Evolutionary conservation across 2,113 vertebrate genomes (phyloP).

Genomic region (Hystrix cristata): DNA sequence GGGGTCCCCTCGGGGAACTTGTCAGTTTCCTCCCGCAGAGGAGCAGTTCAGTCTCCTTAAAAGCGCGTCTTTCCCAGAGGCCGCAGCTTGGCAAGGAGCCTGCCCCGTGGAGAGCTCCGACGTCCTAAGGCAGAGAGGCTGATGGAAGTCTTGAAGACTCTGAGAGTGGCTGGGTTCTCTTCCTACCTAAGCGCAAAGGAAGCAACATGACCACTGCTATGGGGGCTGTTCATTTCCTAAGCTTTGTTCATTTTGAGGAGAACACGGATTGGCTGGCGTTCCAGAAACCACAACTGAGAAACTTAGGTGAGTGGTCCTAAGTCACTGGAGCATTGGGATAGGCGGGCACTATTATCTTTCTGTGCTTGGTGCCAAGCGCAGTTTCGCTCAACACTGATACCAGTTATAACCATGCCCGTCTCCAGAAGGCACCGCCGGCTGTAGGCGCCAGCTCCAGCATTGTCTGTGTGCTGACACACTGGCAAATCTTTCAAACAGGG

Average conservation of each 20-base stretch:
- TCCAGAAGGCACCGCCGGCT: not conserved
- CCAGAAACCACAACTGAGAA: constrained; percentile 36
- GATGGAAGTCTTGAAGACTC: not conserved
- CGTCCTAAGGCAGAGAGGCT: not conserved
- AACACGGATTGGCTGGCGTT: not conserved
- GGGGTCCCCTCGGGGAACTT: constrained; percentile 5
- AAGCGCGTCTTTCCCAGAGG: constrained; percentile 35
- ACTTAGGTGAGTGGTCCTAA: not conserved
- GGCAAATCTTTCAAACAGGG: constrained; percentile 33
- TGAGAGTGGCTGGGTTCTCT: not conserved
- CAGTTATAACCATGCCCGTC: constrained; percentile 15
- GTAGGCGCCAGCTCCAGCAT: not conserved
- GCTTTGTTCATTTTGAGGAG: constrained; percentile 39
- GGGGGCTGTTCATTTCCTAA: not conserved
- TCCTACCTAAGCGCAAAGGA: not conserved
- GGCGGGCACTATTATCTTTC: not conserved
- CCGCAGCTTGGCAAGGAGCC: not conserved
- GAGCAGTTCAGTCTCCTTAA: constrained; percentile 29
- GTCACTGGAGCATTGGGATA: not conserved
- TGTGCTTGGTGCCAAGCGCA: not conserved
- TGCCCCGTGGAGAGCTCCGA: not conserved
- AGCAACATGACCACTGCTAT: not conserved
- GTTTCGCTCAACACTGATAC: not conserved
- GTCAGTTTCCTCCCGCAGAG: not conserved
- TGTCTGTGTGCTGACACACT: not conserved